Percentiles rank a stretch among this genome's conserved stretches.
phyloP scores from a whole-genome alignment of 2,113 vertebrate genomes.

The Dissostichus mawsoni region DNA sequence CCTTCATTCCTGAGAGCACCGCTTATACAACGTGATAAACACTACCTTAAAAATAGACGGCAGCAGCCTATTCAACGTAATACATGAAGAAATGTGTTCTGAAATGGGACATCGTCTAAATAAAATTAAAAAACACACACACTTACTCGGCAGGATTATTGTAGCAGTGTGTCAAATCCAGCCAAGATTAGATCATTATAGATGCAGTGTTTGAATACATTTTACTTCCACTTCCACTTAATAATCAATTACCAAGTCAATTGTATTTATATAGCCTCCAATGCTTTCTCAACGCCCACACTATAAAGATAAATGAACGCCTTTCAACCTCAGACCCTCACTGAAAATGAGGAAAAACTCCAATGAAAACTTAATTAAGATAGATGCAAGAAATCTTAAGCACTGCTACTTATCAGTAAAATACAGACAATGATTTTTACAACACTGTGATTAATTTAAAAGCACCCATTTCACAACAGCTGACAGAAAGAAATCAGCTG shows the following conservation, averaged over 20 bases:
- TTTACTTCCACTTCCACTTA: slow-evolving; percentile 35
- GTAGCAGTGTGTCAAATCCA: slow-evolving; percentile 6
- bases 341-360: slow-evolving; percentile 18
- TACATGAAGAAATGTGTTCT: not conserved
- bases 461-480: slow-evolving; percentile 8
- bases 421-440: slow-evolving; percentile 35
- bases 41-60: slow-evolving; percentile 1
- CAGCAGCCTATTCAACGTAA: slow-evolving; percentile 3
- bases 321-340: slow-evolving; percentile 10
- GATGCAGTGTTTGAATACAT: not conserved
- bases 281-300: slow-evolving; percentile 17
- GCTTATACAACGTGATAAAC: slow-evolving; percentile 6
- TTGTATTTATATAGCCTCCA: slow-evolving; percentile 40
- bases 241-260: slow-evolving; percentile 32
- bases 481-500: slow-evolving; percentile 34
- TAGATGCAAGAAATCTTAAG: not conserved
- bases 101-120: not conserved
- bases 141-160: not conserved
- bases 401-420: slow-evolving; percentile 24
- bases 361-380: slow-evolving; percentile 7
- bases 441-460: slow-evolving; percentile 26
- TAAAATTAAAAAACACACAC: not conserved
- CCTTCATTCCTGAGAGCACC: not conserved
- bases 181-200: slow-evolving; percentile 31
- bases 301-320: slow-evolving; percentile 22